These are phyloP conservation scores for Rhagium mordax DNA, from an alignment of 2,888 invertebrate species.

Conservation along the genomic window DNA sequence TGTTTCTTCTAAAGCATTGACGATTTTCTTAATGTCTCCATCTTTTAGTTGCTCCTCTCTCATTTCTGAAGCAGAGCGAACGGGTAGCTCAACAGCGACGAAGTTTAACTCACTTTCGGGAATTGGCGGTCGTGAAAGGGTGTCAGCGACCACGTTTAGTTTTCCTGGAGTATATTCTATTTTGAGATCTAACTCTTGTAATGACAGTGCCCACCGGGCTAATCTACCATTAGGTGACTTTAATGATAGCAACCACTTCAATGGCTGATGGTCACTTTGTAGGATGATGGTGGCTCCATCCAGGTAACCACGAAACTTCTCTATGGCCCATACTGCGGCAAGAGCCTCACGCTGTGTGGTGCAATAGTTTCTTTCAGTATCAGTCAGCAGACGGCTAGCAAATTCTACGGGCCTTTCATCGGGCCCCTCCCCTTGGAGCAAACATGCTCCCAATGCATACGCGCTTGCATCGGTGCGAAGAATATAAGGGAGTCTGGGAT, in stretches of 20 bases:
- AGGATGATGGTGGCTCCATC: background rate
- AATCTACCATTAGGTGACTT: too few species aligned
- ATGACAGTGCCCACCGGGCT: too few species aligned
- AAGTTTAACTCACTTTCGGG: background rate
- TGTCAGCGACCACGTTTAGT: constrained; percentile 11
- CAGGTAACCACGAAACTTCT: background rate
- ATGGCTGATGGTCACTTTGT: constrained; percentile 60
- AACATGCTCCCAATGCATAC: too few species aligned
- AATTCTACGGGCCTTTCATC: too few species aligned
- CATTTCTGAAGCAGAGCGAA: constrained; percentile 14
- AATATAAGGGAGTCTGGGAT: too few species aligned
- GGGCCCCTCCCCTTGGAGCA: too few species aligned
- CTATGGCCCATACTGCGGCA: background rate
- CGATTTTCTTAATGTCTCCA: constrained; percentile 52
- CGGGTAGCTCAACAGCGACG: constrained; percentile 24
- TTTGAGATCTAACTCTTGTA: too few species aligned
- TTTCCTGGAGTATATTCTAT: constrained; percentile 17
- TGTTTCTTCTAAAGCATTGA: constrained; percentile 45
- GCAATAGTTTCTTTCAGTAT: background rate
- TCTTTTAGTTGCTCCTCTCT: constrained; percentile 36
- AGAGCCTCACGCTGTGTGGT: background rate
- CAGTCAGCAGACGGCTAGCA: background rate
- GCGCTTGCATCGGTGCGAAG: too few species aligned
- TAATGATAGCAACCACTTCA: constrained; percentile 68
- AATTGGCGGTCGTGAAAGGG: constrained; percentile 17